Evolutionary conservation across 2,113 vertebrate species (phyloP), one percentile per base, ranked within the genome.

Genomic region (Lamprologus tigripictilis): DNA sequence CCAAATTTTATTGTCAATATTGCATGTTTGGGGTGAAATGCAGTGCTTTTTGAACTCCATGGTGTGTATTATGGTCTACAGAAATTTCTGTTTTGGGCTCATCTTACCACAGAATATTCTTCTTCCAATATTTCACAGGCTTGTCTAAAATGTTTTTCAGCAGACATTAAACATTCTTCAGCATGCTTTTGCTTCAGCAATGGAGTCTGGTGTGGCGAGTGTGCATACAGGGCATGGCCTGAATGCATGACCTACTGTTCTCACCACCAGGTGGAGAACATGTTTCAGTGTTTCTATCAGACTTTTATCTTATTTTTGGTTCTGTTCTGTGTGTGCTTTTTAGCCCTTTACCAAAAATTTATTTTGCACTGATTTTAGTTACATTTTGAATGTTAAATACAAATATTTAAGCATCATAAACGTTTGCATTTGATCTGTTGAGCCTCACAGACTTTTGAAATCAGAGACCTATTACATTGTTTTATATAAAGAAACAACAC

Each of bases 211-310:
- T 57, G 55, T 57, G 23, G 55, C 1, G 7, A 28, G 55, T 57
- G 23, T 57, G 55, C 23, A 57, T 28, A 5, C 55, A 57, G 7
- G 23, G 13, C 23, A 28, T 58, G 7, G 12, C 23, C 12, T 57
- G 55, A 58, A 8, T 58, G 23, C 55, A 16, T 28, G 55, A 58
- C 13, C 7, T 58, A 3, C 28, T 16, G 55, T 28, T 81, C 81
- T 80, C 19, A 83, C 92, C 91, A 92, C 86, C 81, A 73, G 92
- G 89, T 28, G 92, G 93, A 45, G 88, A 40, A 45, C 73, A 26
- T 5, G 86, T 49, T 63, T 66, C 17, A n/a, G 17, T 66, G 31
- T 66, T 35, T 35, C 31, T n/a, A n/a, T 66, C 31, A n/a, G 33
- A 13, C 10, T 9, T 26, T 16, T 28, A 16, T 57, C 23, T 9